phyloP scores from a whole-genome alignment of 2,888 invertebrate genomes.

The Drosophila mimetica region DNA sequence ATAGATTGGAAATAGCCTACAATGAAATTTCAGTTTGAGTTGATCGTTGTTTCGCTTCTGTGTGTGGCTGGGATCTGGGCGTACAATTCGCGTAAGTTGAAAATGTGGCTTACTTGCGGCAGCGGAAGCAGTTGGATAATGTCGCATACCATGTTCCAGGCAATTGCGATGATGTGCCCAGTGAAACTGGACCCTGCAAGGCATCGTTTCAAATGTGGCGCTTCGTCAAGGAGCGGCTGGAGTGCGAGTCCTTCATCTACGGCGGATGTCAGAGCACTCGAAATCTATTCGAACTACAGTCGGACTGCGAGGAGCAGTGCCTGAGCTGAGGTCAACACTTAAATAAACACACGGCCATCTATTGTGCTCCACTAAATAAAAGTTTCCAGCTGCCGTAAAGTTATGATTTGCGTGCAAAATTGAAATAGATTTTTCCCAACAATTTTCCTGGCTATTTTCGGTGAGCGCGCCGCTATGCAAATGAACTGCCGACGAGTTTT shows the following conservation, averaged over 20 bases:
- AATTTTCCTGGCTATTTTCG: slow-evolving; percentile 12
- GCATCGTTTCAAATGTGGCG: slow-evolving; percentile 55
- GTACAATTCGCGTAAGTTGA: slow-evolving; percentile 8
- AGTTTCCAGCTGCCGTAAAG: slow-evolving; percentile 25
- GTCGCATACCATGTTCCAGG: neutral
- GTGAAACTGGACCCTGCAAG: slow-evolving; percentile 48
- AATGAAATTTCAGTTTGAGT: slow-evolving; percentile 6
- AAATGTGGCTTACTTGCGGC: too few relatives aligned
- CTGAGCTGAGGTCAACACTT: slow-evolving; percentile 2
- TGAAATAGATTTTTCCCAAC: slow-evolving; percentile 32
- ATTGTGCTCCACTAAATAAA: slow-evolving; percentile 11
- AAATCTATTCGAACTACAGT: slow-evolving; percentile 49
- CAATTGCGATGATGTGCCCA: slow-evolving; percentile 53
- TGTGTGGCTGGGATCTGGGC: slow-evolving; percentile 3
- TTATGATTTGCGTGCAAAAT: slow-evolving; percentile 50
- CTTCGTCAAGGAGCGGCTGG: slow-evolving; percentile 32
- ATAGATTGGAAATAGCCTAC: neutral
- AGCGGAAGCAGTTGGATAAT: neutral
- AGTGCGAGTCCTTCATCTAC: slow-evolving; percentile 51
- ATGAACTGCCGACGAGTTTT: slow-evolving; percentile 27
- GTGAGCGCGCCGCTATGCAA: slow-evolving; percentile 3
- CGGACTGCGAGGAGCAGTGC: slow-evolving; percentile 48
- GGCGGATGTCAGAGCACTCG: slow-evolving; percentile 56
- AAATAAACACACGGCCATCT: slow-evolving; percentile 1
- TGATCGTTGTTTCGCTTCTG: neutral